Base-by-base conservation (phyloP, 2,888 invertebrate genomes). In the Drosophila seclusa region DNA sequence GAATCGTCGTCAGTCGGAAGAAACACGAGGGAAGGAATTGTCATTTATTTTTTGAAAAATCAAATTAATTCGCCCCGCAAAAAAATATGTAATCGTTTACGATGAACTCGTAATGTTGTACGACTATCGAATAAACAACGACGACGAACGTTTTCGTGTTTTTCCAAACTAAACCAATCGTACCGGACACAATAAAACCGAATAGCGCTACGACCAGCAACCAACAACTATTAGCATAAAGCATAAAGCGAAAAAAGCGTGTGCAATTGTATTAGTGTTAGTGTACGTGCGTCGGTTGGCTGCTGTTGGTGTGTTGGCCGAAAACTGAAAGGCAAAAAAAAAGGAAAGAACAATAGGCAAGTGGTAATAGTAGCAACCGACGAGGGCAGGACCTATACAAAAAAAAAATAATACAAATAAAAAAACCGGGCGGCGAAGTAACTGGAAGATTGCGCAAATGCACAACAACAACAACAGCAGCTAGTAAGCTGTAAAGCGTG, bases 21-120 rank as follows among this genome's bases (percentile, higher is more conserved):
- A 89, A 85, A 85, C 85, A 85, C 85, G 85, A 85, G 85, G 85
- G 87, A 84, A 88, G 73, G 76, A 87, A 89, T 89, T 72, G 78
- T 84, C 82, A 89, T 77, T 45, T 76, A 84, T 76, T 83, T 86
- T 83, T 68, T 45, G 24, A 45, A 69, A 68, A 74, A 67, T 62
- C 59, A 66, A 69, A 52, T 65, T 16, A 42, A 60, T 71, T 69
- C 59, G 78, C 52, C 40, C 55, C 42, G 2, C 21, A 45, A 16
- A 38, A 68, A 66, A 77, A 69, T 73, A 75, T 76, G 57, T 54
- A 68, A 78, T 59, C 40, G 50, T 27, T 11, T 36, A 45, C 29
- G 48, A 64, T 48, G 45, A 32, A 42, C 48, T 16, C 61, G 87
- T 84, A 61, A 74, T 87, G 76, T 65, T 53, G 29, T 29, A 45